Percentiles rank a stretch among this genome's conserved stretches.
These are phyloP conservation scores for Montifringilla adamsi DNA, from an alignment of 2,113 vertebrate species.

Conservation along the genomic window DNA sequence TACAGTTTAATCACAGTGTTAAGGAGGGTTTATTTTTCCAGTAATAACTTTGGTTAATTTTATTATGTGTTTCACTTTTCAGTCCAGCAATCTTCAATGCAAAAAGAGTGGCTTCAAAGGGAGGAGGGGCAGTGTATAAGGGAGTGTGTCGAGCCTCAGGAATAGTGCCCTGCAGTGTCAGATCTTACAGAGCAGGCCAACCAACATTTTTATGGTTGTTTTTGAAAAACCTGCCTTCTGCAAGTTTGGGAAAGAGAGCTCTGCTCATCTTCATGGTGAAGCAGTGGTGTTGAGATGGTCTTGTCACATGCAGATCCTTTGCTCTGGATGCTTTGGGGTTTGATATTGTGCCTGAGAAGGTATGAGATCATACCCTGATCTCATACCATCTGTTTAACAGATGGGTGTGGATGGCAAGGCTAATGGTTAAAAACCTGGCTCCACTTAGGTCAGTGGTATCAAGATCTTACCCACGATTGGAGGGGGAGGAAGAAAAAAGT, in stretches of 20 bases:
- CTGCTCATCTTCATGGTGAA: not conserved
- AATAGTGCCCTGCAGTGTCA: not conserved
- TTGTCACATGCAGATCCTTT: not conserved
- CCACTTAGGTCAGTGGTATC: constrained; percentile 56
- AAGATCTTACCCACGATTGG: constrained; percentile 28
- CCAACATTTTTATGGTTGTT: not conserved
- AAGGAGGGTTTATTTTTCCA: not conserved
- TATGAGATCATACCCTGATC: constrained; percentile 36
- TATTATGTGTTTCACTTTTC: not conserved
- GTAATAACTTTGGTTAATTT: not conserved
- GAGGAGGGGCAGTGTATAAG: not conserved
- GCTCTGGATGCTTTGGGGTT: not conserved
- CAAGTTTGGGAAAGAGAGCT: not conserved
- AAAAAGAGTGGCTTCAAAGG: not conserved
- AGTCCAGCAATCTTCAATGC: not conserved
- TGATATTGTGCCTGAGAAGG: constrained; percentile 4
- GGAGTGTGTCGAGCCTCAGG: not conserved
- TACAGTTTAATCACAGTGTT: not conserved
- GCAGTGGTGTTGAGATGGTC: not conserved
- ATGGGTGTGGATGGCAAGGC: constrained; percentile 21
- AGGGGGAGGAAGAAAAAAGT: not conserved
- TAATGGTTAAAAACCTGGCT: constrained; percentile 30
- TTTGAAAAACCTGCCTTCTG: not conserved
- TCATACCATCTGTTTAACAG: constrained; percentile 53
- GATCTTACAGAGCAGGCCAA: not conserved